phyloP scores from a whole-genome alignment of 2,113 vertebrate genomes.

The Grammomys surdaster region DNA sequence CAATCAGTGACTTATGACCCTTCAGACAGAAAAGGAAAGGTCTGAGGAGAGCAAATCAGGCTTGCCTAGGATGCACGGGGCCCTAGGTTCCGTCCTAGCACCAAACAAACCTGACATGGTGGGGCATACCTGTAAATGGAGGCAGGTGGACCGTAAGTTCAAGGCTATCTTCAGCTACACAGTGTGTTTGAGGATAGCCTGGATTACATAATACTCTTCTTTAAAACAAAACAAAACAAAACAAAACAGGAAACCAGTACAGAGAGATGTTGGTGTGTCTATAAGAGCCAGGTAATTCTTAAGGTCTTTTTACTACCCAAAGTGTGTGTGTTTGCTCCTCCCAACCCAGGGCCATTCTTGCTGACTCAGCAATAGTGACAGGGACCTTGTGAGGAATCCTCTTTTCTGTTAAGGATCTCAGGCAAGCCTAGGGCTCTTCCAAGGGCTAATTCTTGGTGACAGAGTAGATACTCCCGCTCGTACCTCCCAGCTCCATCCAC shows the following conservation, averaged over 20 bases:
- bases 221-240: neutral
- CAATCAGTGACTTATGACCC: accelerated
- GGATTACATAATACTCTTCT: neutral
- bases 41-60: neutral
- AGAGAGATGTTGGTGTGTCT: neutral
- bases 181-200: neutral
- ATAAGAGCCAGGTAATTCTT: neutral
- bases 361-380: neutral
- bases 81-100: neutral
- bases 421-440: neutral
- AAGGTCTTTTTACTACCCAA: neutral
- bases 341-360: neutral
- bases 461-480: neutral
- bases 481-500: neutral
- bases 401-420: neutral
- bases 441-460: neutral
- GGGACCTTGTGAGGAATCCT: neutral
- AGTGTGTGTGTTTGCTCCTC: accelerated
- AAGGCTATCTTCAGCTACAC: neutral
- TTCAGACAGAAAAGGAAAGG: neutral
- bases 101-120: neutral
- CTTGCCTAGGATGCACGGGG: neutral
- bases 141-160: neutral
- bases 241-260: neutral
- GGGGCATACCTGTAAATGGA: neutral